Base-by-base conservation (phyloP, 2,888 invertebrate genomes). In the Cataglyphis albicans region DNA sequence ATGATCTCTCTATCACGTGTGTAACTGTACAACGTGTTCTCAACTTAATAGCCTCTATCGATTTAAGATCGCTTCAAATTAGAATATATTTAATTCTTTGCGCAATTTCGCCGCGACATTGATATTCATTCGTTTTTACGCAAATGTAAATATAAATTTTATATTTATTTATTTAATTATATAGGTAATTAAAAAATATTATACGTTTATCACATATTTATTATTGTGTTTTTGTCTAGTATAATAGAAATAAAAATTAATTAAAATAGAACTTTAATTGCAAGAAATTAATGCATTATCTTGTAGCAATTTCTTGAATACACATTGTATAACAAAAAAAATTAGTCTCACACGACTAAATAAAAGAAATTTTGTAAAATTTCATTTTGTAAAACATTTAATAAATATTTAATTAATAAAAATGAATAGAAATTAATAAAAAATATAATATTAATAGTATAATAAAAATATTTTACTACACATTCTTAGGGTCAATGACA, bases 1-100 rank as follows among this genome's bases (percentile, higher is more conserved):
- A 75, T 15, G 18, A 52, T 64, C n/a, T 32, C 32, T 32, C 32
- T 75, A 29, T 41, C 52, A 55, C 6, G 21, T 12, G 52, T 25
- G n/a, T 73, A 74, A 65, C 64, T 38, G 52, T 55, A 64, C 25
- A 59, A 6, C 35, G 38, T 5, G 3, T 65, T 65, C 75, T 65
- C n/a, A 38, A 55, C 64, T 75, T 38, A n/a, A 38, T 35, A 21
- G 41, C 41, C 15, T 10, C 18, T 57, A 15, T 29, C 59, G 29
- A 29, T 52, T 52, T 52, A 52, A 52, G 18, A 52, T 52, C n/a
- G 7, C n/a, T 52, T 52, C 2, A n/a, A 7, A n/a, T 6, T 1
- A 7, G n/a, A 52, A 52, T 52, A n/a, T 52, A 52, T n/a, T 52
- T 52, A 52, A 52, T 52, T n/a, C 18, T 52, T 52, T 48, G 48